These are phyloP conservation scores for Clarias pachynema DNA, from an alignment of 2,797 vertebrate species.

Conservation along the genomic window DNA sequence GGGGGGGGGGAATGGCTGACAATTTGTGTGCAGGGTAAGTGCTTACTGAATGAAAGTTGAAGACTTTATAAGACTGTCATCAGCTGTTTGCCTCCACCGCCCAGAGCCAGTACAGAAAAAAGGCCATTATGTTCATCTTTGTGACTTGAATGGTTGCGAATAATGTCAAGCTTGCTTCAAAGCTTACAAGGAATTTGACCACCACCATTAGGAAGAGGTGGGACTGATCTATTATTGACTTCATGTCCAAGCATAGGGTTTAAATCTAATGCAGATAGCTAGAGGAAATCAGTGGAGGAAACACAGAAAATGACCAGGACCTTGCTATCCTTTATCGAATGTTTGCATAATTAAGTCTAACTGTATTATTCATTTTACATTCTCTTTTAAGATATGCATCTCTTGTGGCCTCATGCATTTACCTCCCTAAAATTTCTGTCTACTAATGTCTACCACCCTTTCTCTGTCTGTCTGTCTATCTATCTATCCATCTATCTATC, in stretches of 20 bases:
- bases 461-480: slow-evolving; percentile 30
- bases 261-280: background rate
- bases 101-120: background rate
- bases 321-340: background rate
- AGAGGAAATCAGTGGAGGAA: background rate
- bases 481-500: slow-evolving; percentile 41
- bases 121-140: slow-evolving; percentile 1
- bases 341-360: slow-evolving; percentile 16
- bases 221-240: background rate
- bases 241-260: background rate
- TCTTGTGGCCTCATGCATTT: slow-evolving; percentile 38
- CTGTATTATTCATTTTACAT: background rate
- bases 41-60: background rate
- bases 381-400: slow-evolving; percentile 50
- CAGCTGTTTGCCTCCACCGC: background rate
- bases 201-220: background rate
- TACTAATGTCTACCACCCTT: background rate
- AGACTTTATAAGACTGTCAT: background rate
- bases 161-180: background rate
- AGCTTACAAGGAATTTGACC: background rate
- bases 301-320: slow-evolving; percentile 1
- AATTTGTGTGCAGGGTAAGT: background rate
- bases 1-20: background rate
- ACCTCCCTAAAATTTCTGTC: background rate
- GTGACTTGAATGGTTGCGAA: background rate